Percentiles rank a stretch among this genome's conserved stretches.
Evolutionary conservation across 2,113 vertebrate species (phyloP).

Genomic region (Pelusios castaneus): DNA sequence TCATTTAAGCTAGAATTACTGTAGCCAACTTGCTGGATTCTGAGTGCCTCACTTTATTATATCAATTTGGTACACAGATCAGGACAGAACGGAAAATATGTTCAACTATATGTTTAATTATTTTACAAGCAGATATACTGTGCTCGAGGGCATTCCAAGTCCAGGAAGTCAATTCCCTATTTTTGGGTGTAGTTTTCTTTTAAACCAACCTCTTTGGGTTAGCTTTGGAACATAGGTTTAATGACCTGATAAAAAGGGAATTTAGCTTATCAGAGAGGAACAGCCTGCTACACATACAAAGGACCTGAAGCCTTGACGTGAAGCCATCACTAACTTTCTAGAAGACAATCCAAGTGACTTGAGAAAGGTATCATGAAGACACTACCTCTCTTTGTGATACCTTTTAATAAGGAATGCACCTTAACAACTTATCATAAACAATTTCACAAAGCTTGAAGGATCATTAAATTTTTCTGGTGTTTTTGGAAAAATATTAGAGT

Average conservation of each 20-base stretch:
- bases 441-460: not conserved
- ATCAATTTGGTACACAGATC: not conserved
- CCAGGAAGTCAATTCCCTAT: not conserved
- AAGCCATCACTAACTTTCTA: not conserved
- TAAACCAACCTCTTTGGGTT: not conserved
- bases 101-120: not conserved
- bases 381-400: not conserved
- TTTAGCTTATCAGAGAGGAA: not conserved
- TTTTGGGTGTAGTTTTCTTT: not conserved
- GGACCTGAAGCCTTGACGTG: not conserved
- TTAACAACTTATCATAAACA: not conserved
- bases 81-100: rapidly evolving
- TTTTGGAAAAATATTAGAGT: not conserved
- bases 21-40: rapidly evolving
- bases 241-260: not conserved
- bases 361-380: not conserved
- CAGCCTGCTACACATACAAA: not conserved
- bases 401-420: not conserved
- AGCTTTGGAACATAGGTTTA: not conserved
- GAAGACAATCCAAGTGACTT: not conserved
- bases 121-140: rapidly evolving
- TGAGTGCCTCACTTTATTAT: not conserved
- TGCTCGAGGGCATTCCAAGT: not conserved
- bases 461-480: not conserved
- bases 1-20: not conserved